Percentiles rank a stretch among this genome's conserved stretches.
Conservation (phyloP, 2,113 vertebrate species). For the Desmodus rotundus region DNA sequence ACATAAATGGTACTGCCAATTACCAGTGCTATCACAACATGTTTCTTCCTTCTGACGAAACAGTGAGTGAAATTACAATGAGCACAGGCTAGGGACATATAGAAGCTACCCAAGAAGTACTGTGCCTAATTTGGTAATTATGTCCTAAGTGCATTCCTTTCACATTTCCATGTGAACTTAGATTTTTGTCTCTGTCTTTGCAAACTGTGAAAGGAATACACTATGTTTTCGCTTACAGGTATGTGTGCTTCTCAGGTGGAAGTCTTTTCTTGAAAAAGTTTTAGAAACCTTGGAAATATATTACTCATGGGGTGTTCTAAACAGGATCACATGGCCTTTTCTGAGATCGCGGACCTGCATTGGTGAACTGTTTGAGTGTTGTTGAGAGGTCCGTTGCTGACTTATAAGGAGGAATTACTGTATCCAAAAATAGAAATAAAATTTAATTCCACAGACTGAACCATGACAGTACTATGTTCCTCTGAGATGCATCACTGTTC, state of each 20-base stretch:
- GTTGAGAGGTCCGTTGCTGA: background rate
- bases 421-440: background rate
- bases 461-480: background rate
- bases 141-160: conserved; percentile 8
- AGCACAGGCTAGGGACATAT: background rate
- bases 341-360: background rate
- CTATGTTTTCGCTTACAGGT: background rate
- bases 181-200: background rate
- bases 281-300: background rate
- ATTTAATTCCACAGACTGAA: background rate
- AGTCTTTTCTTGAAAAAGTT: background rate
- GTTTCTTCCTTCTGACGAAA: conserved; percentile 36
- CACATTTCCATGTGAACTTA: background rate
- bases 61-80: background rate
- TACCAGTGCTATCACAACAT: background rate
- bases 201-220: background rate
- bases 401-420: background rate
- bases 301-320: background rate
- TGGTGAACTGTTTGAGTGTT: background rate
- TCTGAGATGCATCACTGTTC: background rate
- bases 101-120: background rate
- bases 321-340: background rate
- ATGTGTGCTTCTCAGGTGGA: background rate
- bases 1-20: background rate
- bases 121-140: conserved; percentile 40